These are phyloP conservation scores for Cossypha caffra DNA, from an alignment of 2,797 vertebrate genomes.

Conservation along the genomic window DNA sequence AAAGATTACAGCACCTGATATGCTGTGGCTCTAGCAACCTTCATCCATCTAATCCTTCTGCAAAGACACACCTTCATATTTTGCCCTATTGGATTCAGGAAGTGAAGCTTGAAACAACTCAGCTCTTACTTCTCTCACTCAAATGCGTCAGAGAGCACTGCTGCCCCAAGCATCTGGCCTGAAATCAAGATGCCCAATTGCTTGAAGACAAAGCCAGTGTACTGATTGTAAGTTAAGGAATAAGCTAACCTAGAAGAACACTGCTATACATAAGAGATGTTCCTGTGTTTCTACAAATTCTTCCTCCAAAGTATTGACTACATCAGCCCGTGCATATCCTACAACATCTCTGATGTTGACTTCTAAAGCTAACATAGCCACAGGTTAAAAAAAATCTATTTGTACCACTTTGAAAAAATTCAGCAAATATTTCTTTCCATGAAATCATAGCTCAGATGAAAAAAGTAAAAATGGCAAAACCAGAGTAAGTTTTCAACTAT, in stretches of 20 bases:
- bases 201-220: neutral
- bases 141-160: neutral
- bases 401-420: neutral
- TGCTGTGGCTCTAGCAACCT: neutral
- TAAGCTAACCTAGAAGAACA: neutral
- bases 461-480: neutral
- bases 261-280: neutral
- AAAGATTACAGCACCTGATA: constrained; percentile 6
- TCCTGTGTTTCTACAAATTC: neutral
- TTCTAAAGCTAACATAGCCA: neutral
- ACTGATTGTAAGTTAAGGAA: neutral
- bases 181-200: neutral
- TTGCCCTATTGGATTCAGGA: neutral
- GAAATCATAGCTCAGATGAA: neutral
- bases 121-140: neutral
- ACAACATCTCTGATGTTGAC: neutral
- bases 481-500: neutral
- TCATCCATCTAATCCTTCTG: neutral
- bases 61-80: neutral
- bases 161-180: neutral
- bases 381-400: neutral
- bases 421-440: neutral
- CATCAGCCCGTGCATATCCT: neutral
- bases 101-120: neutral
- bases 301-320: neutral